A percentile compares a stretch with the other conserved stretches of the same genome.
Conservation (phyloP, 2,113 vertebrate species). For the Ifrita kowaldi region DNA sequence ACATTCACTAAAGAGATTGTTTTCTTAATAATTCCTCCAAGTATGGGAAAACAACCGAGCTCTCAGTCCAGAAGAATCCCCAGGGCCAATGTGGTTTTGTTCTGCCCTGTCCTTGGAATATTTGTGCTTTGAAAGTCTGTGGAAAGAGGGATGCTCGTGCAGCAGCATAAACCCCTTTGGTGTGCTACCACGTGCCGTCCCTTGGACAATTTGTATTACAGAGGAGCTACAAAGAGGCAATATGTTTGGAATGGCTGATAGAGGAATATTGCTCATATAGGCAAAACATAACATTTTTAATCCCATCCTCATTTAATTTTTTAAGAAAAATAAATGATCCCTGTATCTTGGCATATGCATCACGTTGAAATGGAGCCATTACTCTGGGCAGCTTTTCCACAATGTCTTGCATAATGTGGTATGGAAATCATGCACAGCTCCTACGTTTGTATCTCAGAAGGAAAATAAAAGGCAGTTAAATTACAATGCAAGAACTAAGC, state of each 20-base stretch:
- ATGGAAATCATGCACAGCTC: slow-evolving; percentile 29
- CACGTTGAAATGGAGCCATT: slow-evolving; percentile 7
- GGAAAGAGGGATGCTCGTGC: background rate
- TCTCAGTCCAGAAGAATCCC: background rate
- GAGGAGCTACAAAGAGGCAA: background rate
- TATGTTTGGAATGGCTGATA: background rate
- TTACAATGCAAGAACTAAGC: slow-evolving; percentile 41
- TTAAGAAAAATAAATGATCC: slow-evolving; percentile 41
- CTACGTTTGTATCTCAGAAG: background rate
- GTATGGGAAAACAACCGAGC: background rate
- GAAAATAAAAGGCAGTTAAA: slow-evolving; percentile 55
- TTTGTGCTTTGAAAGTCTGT: background rate
- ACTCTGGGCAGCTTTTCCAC: slow-evolving; percentile 26
- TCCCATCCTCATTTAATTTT: slow-evolving; percentile 36
- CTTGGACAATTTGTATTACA: background rate
- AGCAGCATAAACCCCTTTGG: background rate
- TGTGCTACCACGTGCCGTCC: background rate
- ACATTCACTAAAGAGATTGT: background rate
- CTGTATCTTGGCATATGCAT: slow-evolving; percentile 27
- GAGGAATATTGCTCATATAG: slow-evolving; percentile 14
- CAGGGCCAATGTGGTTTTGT: background rate
- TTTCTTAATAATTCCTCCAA: background rate
- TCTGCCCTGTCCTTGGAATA: background rate
- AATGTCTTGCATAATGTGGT: background rate
- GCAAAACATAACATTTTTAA: slow-evolving; percentile 48